phyloP scores from a whole-genome alignment of 2,797 vertebrate genomes.

The Cossypha niveicapilla region DNA sequence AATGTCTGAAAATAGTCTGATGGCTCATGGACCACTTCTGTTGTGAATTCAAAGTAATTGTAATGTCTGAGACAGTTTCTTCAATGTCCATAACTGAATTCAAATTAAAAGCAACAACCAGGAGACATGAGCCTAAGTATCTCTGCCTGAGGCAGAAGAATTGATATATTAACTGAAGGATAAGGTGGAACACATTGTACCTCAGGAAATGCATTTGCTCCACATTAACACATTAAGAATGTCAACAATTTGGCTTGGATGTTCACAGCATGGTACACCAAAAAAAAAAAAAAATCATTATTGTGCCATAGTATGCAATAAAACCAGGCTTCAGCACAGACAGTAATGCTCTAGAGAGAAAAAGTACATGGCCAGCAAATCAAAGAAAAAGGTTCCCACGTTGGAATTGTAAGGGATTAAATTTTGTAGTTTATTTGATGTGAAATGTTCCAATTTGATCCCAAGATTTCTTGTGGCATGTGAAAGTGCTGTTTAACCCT shows the following conservation, averaged over 20 bases:
- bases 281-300: not conserved
- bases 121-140: not conserved
- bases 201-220: slow-evolving; percentile 16
- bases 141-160: slow-evolving; percentile 2
- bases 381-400: not conserved
- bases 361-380: not conserved
- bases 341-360: not conserved
- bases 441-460: not conserved
- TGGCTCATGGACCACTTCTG: not conserved
- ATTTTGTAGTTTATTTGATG: not conserved
- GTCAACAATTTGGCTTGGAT: not conserved
- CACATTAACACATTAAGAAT: not conserved
- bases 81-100: not conserved
- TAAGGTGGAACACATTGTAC: not conserved
- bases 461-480: not conserved
- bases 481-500: not conserved
- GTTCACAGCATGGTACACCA: not conserved
- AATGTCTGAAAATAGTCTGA: not conserved
- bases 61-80: not conserved
- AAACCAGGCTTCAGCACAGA: not conserved
- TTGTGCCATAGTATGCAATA: not conserved
- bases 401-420: not conserved
- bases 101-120: slow-evolving; percentile 33
- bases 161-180: not conserved
- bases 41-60: not conserved